Percentiles rank a stretch among this genome's conserved stretches.
Conservation (phyloP, 2,113 vertebrate genomes). For the Prionailurus bengalensis region DNA sequence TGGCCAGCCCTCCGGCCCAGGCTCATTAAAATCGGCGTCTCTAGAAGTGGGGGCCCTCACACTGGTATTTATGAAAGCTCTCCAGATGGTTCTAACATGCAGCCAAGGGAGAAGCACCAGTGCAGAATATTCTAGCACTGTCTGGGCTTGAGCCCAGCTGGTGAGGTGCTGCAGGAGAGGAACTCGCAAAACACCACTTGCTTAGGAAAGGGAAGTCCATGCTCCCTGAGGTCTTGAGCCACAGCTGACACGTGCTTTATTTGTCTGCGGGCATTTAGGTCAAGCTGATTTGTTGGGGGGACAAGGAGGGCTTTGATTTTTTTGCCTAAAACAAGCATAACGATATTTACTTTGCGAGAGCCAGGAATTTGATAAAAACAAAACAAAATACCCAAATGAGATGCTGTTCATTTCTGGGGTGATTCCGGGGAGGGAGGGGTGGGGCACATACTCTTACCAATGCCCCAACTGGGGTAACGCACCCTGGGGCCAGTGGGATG, state of each 20-base stretch:
- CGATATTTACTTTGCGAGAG: constrained; percentile 17
- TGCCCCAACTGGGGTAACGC: not conserved
- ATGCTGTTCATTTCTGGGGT: not conserved
- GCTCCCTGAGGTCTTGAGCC: not conserved
- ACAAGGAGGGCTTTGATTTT: not conserved
- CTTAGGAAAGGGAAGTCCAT: not conserved
- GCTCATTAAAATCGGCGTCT: not conserved
- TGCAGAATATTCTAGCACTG: not conserved
- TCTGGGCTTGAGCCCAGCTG: not conserved
- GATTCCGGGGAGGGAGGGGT: not conserved
- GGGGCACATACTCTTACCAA: not conserved
- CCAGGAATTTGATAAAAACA: not conserved
- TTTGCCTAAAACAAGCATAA: not conserved
- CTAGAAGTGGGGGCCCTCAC: not conserved
- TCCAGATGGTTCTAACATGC: not conserved
- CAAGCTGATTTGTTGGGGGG: not conserved
- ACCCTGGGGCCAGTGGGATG: not conserved
- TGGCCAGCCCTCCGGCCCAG: not conserved
- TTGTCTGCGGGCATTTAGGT: not conserved
- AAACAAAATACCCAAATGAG: not conserved
- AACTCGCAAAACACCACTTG: not conserved
- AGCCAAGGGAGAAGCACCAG: not conserved
- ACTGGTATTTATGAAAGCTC: not conserved
- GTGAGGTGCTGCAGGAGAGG: not conserved
- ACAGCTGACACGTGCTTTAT: not conserved